A percentile compares a stretch with the other conserved stretches of the same genome.
These are phyloP conservation scores for Chaetura pelagica DNA, from an alignment of 2,113 vertebrate species.

Conservation along the genomic window DNA sequence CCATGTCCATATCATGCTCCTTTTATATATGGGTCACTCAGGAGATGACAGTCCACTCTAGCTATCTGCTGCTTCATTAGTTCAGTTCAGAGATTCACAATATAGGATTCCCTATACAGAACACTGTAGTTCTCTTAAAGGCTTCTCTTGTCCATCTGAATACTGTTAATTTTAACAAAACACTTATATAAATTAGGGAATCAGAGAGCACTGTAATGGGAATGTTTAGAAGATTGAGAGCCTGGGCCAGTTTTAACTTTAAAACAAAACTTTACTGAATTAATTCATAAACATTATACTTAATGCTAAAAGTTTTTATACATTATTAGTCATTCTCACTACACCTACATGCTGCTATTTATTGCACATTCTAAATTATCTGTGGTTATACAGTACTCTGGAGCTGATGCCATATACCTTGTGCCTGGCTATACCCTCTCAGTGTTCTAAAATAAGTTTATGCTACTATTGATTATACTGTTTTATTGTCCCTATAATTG, in stretches of 20 bases:
- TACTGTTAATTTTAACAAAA: neutral
- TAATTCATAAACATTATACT: neutral
- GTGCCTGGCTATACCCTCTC: neutral
- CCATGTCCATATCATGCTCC: neutral
- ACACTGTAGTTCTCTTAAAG: neutral
- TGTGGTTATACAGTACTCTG: neutral
- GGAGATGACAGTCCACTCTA: neutral
- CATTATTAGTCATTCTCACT: neutral
- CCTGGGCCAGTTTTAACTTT: neutral
- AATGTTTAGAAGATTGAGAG: neutral
- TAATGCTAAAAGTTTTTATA: neutral
- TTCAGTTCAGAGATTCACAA: neutral
- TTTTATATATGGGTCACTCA: neutral
- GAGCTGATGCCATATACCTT: neutral
- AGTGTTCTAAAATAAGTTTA: neutral
- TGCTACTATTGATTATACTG: neutral
- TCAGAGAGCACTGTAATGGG: neutral
- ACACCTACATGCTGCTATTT: neutral
- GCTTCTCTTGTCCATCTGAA: neutral
- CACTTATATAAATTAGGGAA: neutral
- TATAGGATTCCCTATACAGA: neutral
- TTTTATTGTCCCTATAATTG: neutral
- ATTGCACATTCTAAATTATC: neutral
- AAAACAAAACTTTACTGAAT: neutral
- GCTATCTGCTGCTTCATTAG: neutral